phyloP scores from a whole-genome alignment of 2,797 vertebrate genomes.

The Hemitrygon akajei region DNA sequence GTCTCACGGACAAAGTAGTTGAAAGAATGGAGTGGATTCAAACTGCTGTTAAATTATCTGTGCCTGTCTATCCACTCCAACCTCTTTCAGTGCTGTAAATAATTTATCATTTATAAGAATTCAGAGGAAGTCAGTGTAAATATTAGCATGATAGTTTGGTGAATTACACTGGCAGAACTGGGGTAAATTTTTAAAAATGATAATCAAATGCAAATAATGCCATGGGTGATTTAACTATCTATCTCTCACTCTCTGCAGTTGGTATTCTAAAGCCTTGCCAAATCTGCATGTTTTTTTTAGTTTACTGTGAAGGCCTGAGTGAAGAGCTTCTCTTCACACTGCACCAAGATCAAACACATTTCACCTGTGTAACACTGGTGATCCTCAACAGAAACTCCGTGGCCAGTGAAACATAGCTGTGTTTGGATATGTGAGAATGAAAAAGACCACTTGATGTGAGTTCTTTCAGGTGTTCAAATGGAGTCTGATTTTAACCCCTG shows the following conservation, averaged over 20 bases:
- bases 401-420: background rate
- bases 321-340: no score
- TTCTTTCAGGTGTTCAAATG: background rate
- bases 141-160: background rate
- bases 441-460: background rate
- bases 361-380: background rate
- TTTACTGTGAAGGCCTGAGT: background rate
- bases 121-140: background rate
- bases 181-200: background rate
- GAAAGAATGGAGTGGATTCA: no score
- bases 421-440: background rate
- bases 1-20: no score
- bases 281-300: background rate
- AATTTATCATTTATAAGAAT: background rate
- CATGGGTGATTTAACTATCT: background rate
- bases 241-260: background rate
- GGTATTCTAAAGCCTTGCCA: background rate
- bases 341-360: background rate
- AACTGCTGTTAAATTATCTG: no score
- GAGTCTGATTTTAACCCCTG: background rate
- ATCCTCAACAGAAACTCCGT: background rate
- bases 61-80: no score
- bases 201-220: constrained; percentile 20
- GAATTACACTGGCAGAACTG: background rate
- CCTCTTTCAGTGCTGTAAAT: background rate